Base-by-base conservation (phyloP, 2,113 vertebrate species). In the Rhinolophus sinicus region DNA sequence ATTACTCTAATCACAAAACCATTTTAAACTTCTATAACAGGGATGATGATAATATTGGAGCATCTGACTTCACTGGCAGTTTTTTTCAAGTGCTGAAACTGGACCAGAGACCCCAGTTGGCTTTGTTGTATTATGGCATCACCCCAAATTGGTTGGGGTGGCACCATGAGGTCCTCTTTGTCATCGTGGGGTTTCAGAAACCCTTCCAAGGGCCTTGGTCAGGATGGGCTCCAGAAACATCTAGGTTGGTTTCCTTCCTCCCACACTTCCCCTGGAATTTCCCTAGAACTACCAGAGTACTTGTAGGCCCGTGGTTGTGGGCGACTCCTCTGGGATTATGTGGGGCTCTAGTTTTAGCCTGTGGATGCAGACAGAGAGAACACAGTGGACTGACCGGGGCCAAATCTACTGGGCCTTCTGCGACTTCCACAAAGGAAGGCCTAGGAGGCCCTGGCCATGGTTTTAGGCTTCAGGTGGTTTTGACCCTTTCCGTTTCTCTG, bases 11-110 rank as follows among this genome's bases (percentile, higher is more conserved):
- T 87, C 52, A 40, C 30, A 52, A 76, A 67, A 33, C 33, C 0
- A 2, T 18, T 60, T 62, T 58, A 22, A 54, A 10, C 92, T 78
- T 80, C 62, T 70, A 54, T 60, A 13, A 78, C 21, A 38, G 52
- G 12, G 70, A 26, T 56, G n/a, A 47, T 35, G 28, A 77, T 64
- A 35, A 30, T 14, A 47, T 21, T 33, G 26, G 52, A 38, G 33
- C 13, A 16, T 6, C 35, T 87, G 65, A 40, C 58, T 67, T 65
- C n/a, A n/a, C 47, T 18, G 40, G 40, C 21, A 6, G 8, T 52
- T 93, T 88, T 97, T 38, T 94, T 44, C 5, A 56, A 96, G 30
- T 35, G 24, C 52, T 16, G 13, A 90, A 75, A 28, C 67, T 0
- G 13, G n/a, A 7, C 3, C 38, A 60, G 75, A 87, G n/a, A 9